Percentiles rank a stretch among this genome's conserved stretches.
Conservation (phyloP, 2,797 vertebrate species). For the Rousettus madagascariensis region DNA sequence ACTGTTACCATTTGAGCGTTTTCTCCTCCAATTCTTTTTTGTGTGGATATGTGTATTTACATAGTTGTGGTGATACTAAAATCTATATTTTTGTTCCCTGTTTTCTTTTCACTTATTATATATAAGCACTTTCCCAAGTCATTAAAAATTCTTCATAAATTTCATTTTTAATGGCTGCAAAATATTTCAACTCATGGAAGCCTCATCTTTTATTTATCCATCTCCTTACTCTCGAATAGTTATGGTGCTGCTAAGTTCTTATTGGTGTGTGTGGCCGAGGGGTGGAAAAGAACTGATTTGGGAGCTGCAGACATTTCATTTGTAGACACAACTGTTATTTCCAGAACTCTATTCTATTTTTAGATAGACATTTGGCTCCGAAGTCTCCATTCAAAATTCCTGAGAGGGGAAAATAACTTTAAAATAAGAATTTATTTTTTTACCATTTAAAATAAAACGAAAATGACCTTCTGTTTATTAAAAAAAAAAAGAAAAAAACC, state of each 20-base stretch:
- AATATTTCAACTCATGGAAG: neutral
- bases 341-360: constrained; percentile 75
- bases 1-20: neutral
- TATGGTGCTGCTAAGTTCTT: neutral
- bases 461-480: constrained; percentile 53
- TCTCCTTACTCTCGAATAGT: neutral
- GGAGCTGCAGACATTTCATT: constrained; percentile 37
- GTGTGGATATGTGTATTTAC: neutral
- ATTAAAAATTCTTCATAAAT: constrained; percentile 33
- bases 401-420: constrained; percentile 52
- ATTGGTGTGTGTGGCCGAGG: neutral
- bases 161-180: constrained; percentile 33
- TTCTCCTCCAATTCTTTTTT: neutral
- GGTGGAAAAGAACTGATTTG: neutral
- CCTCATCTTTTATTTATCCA: neutral
- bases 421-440: constrained; percentile 62
- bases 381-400: constrained; percentile 80
- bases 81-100: neutral
- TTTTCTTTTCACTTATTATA: neutral
- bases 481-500: neutral
- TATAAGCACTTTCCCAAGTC: neutral
- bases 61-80: neutral
- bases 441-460: constrained; percentile 53
- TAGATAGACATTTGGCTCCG: constrained; percentile 70
- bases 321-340: constrained; percentile 69